Conservation (phyloP, 2,888 invertebrate genomes). For the Parnassius smintheus region DNA sequence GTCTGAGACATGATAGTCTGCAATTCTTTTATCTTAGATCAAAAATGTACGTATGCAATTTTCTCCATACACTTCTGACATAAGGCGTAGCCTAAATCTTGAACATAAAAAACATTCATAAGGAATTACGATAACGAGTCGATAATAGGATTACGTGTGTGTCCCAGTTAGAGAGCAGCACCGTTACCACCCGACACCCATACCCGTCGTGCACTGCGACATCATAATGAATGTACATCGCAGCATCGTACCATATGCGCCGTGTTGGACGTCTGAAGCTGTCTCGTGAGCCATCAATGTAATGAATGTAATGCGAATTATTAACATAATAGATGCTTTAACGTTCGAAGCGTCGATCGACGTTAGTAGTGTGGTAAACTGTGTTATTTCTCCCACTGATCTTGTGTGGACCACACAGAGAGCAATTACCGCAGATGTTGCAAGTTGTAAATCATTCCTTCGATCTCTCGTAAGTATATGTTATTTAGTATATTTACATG, state of each 20-base stretch:
- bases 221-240: constrained; percentile 66
- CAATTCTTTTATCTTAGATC: no score
- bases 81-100: not conserved
- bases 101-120: not conserved
- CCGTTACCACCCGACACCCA: constrained; percentile 61
- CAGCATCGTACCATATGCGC: constrained; percentile 44
- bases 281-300: constrained; percentile 51
- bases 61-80: not conserved
- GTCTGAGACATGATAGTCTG: no score
- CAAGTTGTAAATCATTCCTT: constrained; percentile 5
- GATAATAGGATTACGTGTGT: constrained; percentile 75
- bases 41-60: no score
- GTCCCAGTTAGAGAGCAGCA: constrained; percentile 63
- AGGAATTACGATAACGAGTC: constrained; percentile 69
- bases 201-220: constrained; percentile 62
- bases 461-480: not conserved
- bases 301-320: constrained; percentile 38
- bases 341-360: constrained; percentile 16
- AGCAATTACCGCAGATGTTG: constrained; percentile 3
- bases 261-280: constrained; percentile 49
- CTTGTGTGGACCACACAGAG: constrained; percentile 13
- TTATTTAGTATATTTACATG: not conserved
- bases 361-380: constrained; percentile 14
- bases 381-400: constrained; percentile 12
- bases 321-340: constrained; percentile 16